Percentiles rank a stretch among this genome's conserved stretches.
Conservation (phyloP, 2,888 invertebrate genomes). For the Synergus japonicus region DNA sequence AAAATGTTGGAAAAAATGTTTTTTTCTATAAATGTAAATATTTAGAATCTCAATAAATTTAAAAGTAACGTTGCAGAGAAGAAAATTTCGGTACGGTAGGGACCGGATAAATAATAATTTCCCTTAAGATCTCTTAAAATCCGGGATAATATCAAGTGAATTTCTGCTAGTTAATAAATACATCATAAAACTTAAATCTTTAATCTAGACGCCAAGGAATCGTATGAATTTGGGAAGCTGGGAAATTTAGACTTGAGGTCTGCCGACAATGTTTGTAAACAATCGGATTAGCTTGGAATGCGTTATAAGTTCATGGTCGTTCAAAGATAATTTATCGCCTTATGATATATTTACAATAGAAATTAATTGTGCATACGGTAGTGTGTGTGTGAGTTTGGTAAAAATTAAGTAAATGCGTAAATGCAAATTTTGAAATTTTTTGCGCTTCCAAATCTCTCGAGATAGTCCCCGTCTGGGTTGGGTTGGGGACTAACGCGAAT, state of each 20-base stretch:
- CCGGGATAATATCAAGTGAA: too few species aligned
- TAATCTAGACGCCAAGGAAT: conserved; percentile 29
- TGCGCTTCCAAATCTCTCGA: neutral
- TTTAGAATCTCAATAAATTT: too few species aligned
- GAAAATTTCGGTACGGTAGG: too few species aligned
- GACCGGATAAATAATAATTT: too few species aligned
- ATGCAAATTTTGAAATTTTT: neutral
- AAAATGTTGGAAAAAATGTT: too few species aligned
- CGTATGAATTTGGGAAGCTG: conserved; percentile 33
- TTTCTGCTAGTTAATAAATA: too few species aligned
- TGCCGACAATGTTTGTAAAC: conserved; percentile 40
- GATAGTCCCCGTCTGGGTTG: too few species aligned
- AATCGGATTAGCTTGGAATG: conserved; percentile 35
- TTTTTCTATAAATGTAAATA: too few species aligned
- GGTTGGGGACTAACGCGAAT: too few species aligned
- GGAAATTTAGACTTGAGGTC: conserved; percentile 28
- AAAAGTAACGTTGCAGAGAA: too few species aligned
- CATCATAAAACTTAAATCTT: neutral
- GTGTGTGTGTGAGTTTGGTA: neutral
- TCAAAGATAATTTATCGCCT: conserved; percentile 25
- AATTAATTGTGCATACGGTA: neutral
- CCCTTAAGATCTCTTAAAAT: too few species aligned
- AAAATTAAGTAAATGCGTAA: neutral
- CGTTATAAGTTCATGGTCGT: conserved; percentile 38
- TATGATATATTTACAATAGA: conserved; percentile 21